Percentiles rank a stretch among this genome's conserved stretches.
Conservation (phyloP, 2,113 vertebrate genomes). For the Nannospalax galili region DNA sequence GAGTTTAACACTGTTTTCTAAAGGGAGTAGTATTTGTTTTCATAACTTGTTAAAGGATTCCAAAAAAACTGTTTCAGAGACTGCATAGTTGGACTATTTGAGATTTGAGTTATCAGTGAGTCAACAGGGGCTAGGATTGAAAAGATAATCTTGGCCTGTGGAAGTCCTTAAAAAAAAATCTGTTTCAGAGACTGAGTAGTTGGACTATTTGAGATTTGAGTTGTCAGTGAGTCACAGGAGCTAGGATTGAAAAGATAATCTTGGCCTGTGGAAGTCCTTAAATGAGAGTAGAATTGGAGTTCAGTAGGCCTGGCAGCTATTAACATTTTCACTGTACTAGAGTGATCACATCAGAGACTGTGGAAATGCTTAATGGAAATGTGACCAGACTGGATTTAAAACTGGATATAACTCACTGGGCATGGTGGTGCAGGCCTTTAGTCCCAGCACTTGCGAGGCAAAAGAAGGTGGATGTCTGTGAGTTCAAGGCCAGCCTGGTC, state of each 20-base stretch:
- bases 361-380: neutral
- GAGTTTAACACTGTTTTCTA: conserved; percentile 45
- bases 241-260: neutral
- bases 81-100: neutral
- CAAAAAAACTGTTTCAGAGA: neutral
- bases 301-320: neutral
- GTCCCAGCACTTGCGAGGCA: neutral
- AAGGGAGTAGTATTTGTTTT: conserved; percentile 34
- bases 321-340: neutral
- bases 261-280: neutral
- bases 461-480: too few relatives aligned
- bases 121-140: neutral
- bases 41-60: neutral
- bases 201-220: neutral
- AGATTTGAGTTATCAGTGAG: neutral
- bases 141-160: neutral
- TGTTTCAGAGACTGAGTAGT: neutral
- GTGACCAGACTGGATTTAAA: neutral
- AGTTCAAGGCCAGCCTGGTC: neutral
- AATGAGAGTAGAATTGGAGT: neutral
- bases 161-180: neutral
- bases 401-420: neutral
- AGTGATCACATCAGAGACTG: neutral
- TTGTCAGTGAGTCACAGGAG: neutral
- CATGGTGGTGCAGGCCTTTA: neutral